Evolutionary conservation across 2,888 invertebrate species (phyloP), one percentile per base, ranked within the genome.

Genomic region (Lycia hirtaria): DNA sequence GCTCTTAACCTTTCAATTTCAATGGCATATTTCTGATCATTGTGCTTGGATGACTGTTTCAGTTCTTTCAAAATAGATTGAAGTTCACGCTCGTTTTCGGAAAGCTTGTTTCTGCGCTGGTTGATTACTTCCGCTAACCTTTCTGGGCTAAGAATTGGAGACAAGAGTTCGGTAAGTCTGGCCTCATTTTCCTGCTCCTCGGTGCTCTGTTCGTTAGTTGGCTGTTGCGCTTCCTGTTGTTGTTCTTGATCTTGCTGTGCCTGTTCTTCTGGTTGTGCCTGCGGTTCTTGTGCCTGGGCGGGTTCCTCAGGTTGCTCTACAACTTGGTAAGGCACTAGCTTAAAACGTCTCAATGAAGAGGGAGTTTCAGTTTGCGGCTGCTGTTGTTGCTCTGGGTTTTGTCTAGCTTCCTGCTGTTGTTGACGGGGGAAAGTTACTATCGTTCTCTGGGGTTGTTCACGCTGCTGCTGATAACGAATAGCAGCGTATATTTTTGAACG

Each of bases 21-120:
- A 48, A 69, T 71, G 0, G 73, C 76, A 17, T 75, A 75, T 56
- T 76, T 81, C 37, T 72, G 74, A 9, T 75, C 73, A 40, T 79
- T 83, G 62, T 85, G 80, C 59, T 83, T 79, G 0, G 79, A 58
- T 53, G 82, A 66, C 59, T 83, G 65, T 79, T 85, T 74, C 2
- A 80, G 51, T 30, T 76, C 71, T 22, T 69, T 63, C 15, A 75
- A 52, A 54, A 67, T 69, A 14, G 58, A 51, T 24, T 74, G 65
- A 4, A 74, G 65, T 24, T 64, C 56, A 12, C 65, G 44, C 33
- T 76, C 74, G 12, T 61, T 61, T 40, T 67, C 63, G n/a, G 67
- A 24, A 3, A 69, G 51, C 32, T 69, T 68, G 60, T 69, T 66
- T 45, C 69, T 74, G 37, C 69, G 69, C 45, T 68, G 62, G 15